Evolutionary conservation across 2,113 vertebrate species (phyloP).

Genomic region (Rhinichthys klamathensis): DNA sequence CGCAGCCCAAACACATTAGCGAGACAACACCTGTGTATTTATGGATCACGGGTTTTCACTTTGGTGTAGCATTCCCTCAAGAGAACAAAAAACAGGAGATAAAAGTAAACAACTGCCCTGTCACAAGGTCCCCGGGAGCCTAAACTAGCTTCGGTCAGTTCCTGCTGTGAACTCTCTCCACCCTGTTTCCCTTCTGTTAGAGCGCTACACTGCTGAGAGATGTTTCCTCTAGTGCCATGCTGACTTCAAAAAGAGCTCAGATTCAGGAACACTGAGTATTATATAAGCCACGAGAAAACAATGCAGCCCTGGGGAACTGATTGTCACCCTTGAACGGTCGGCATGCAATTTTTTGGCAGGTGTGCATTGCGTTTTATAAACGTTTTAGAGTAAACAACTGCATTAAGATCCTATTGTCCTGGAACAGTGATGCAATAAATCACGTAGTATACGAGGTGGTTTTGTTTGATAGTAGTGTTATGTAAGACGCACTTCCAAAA

Average conservation of each 20-base stretch:
- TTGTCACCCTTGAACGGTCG: neutral
- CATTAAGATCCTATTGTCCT: neutral
- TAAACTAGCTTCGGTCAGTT: conserved; percentile 41
- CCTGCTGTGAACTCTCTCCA: conserved; percentile 19
- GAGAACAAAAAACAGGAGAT: conserved; percentile 1
- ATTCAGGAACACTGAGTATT: conserved; percentile 20
- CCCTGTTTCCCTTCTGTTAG: conserved; percentile 10
- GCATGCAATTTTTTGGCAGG: neutral
- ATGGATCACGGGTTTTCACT: neutral
- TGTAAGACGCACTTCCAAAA: neutral
- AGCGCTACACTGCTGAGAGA: conserved; percentile 24
- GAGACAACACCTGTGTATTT: conserved; percentile 1
- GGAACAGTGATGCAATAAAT: neutral
- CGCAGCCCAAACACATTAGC: conserved; percentile 27
- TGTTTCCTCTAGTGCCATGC: conserved; percentile 39
- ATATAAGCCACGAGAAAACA: conserved; percentile 37
- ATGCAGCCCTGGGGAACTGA: conserved; percentile 11
- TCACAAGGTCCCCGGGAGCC: conserved; percentile 37
- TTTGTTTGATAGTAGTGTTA: conserved; percentile 21
- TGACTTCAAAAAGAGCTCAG: conserved; percentile 8
- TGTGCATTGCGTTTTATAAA: neutral
- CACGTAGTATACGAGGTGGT: neutral
- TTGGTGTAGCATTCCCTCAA: neutral
- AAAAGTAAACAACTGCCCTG: neutral
- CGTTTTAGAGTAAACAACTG: conserved; percentile 7